These are phyloP conservation scores for Brachyalestes nurse DNA, from an alignment of 2,797 vertebrate species.

Conservation along the genomic window DNA sequence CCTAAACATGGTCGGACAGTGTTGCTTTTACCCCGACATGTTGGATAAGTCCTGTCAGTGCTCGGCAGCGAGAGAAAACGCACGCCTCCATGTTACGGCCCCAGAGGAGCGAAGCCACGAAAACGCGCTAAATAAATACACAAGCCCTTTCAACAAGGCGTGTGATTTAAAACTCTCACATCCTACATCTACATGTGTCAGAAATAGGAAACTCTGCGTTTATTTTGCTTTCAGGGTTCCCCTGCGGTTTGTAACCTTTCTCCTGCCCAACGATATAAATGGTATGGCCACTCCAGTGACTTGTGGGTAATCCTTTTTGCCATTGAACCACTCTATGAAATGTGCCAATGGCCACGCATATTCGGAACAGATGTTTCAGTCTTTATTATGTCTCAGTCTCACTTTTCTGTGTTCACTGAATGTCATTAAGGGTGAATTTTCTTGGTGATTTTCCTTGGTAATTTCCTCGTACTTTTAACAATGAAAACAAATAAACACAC, in stretches of 20 bases:
- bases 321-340: conserved; percentile 25
- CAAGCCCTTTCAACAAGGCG: conserved; percentile 72
- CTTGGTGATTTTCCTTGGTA: no score
- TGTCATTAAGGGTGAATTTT: conserved; percentile 17
- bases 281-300: conserved; percentile 27
- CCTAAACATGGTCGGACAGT: conserved; percentile 65
- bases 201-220: conserved; percentile 74
- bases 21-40: conserved; percentile 71
- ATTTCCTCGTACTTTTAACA: not conserved
- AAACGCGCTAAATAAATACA: conserved; percentile 75
- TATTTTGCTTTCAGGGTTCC: conserved; percentile 71
- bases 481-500: not conserved
- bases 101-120: conserved; percentile 64
- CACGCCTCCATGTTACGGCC: conserved; percentile 72
- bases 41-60: conserved; percentile 65
- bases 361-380: conserved; percentile 45
- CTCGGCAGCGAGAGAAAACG: conserved; percentile 66
- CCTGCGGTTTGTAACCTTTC: conserved; percentile 68
- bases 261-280: conserved; percentile 64
- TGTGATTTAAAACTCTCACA: conserved; percentile 76
- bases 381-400: not conserved
- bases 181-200: conserved; percentile 68
- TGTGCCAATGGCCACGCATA: conserved; percentile 40
- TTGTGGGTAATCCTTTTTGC: conserved; percentile 38
- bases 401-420: conserved; percentile 23